Evolutionary conservation across 2,797 vertebrate genomes (phyloP), one percentile per base, ranked within the genome.

Genomic region (Poecile montanus): DNA sequence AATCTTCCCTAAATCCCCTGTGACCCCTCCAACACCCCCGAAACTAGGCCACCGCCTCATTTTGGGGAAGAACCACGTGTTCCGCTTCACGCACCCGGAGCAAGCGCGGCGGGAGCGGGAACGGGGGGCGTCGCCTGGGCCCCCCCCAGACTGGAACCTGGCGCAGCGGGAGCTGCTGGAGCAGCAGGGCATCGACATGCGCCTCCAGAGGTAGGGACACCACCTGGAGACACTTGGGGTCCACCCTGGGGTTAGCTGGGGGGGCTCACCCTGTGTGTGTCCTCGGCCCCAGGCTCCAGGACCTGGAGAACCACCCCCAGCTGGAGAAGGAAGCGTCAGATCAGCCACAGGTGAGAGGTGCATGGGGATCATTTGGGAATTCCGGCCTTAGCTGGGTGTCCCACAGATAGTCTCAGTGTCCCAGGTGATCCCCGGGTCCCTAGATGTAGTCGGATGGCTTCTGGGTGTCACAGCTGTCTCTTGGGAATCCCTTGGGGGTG

Each of bases 231-330:
- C 14, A 6, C 4, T 1, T 4, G 42, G 57, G 65, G 7, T 7
- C 20, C 0, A 3, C 21, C 36, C 32, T 1, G 1, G 42, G 29
- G 18, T 1, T 2, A 7, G 6, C 4, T 8, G 2, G 11, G 27
- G 60, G 48, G 40, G 11, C 30, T 87, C 75, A 87, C 13, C 32
- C 58, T 2, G 1, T 16, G 40, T 1, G 29, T 36, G 10, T 27
- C 13, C 19, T 27, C 27, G 1, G 0, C 13, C 32, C 16, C 83
- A 85, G 83, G 83, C 56, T 76, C 5, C 83, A 77, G 63, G 83
- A 85, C 19, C 56, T 85, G 63, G 56, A 85, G 56, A 85, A 40
- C 40, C 83, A 68, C 1, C 72, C 83, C n/a, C 83, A 77, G 47
- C 2, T 13, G 23, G 73, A 85, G 73, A 85, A 76, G 40, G 83